Conservation (phyloP, 2,797 vertebrate species). For the Notolabrus celidotus region DNA sequence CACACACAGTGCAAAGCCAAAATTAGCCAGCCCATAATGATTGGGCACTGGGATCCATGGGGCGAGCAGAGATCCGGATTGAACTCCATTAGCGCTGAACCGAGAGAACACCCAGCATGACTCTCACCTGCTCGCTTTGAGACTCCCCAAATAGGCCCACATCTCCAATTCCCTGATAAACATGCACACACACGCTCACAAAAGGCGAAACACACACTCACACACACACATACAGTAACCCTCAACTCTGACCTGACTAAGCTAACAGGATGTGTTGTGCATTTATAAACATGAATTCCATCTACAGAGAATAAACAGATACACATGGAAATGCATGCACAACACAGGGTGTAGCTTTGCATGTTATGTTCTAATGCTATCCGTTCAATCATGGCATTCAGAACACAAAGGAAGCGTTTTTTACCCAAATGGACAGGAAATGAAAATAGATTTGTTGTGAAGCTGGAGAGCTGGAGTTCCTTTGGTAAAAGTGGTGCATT, state of each 20-base stretch:
- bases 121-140: slow-evolving; percentile 67
- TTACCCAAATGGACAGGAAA: slow-evolving; percentile 48
- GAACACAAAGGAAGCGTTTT: slow-evolving; percentile 38
- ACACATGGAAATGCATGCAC: slow-evolving; percentile 49
- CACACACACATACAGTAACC: slow-evolving; percentile 48
- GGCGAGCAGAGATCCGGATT: slow-evolving; percentile 53
- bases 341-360: slow-evolving; percentile 28
- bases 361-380: slow-evolving; percentile 41
- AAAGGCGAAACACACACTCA: slow-evolving; percentile 7
- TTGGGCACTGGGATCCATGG: slow-evolving; percentile 39
- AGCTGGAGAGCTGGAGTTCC: slow-evolving; percentile 9
- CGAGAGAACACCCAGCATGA: slow-evolving; percentile 72
- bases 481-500: slow-evolving; percentile 26
- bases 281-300: slow-evolving; percentile 69
- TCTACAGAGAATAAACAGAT: slow-evolving; percentile 63
- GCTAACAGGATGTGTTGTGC: slow-evolving; percentile 71
- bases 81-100: slow-evolving; percentile 76
- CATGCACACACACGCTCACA: slow-evolving; percentile 49
- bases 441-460: slow-evolving; percentile 54
- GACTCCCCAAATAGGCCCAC: slow-evolving; percentile 56
- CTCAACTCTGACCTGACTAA: slow-evolving; percentile 71
- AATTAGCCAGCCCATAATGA: slow-evolving; percentile 68
- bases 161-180: slow-evolving; percentile 65
- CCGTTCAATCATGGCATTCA: slow-evolving; percentile 45
- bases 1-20: slow-evolving; percentile 33